phyloP scores from a whole-genome alignment of 1,140 invertebrate genomes.

The Microplitis demolitor region DNA sequence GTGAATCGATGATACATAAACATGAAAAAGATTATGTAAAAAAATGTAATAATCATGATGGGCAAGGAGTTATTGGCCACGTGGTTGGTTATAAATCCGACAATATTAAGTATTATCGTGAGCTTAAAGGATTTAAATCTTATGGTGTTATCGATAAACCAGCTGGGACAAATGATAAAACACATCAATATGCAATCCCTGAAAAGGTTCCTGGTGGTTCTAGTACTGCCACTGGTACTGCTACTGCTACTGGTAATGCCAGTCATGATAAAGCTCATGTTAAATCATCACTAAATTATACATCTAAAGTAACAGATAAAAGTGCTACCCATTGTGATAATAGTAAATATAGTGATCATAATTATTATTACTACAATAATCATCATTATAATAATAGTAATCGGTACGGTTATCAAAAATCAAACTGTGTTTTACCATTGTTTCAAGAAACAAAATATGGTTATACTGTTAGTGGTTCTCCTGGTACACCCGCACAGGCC shows the following conservation, averaged over 20 bases:
- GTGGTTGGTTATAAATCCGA: conserved; percentile 49
- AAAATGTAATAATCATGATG: conserved; percentile 8
- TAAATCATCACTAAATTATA: conserved; percentile 36
- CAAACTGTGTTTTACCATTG: conserved; percentile 44
- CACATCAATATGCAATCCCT: conserved; percentile 39
- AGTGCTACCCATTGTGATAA: conserved; percentile 29
- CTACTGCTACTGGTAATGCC: not conserved
- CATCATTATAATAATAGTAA: conserved; percentile 44
- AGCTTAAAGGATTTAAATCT: conserved; percentile 54
- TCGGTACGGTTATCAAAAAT: conserved; percentile 44
- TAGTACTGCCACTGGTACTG: no score
- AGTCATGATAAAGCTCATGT: conserved; percentile 47
- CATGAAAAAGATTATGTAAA: conserved; percentile 6
- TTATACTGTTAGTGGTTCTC: conserved; percentile 57
- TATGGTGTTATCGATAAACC: conserved; percentile 54
- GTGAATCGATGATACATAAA: conserved; percentile 40
- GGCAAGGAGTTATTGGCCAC: conserved; percentile 26
- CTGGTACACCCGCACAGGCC: conserved; percentile 56
- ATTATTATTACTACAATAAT: conserved; percentile 38
- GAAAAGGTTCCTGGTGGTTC: conserved; percentile 27
- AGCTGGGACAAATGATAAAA: conserved; percentile 45
- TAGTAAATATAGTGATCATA: conserved; percentile 49
- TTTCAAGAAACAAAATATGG: conserved; percentile 59
- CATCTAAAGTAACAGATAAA: conserved; percentile 42
- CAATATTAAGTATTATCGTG: conserved; percentile 56